phyloP scores from a whole-genome alignment of 2,888 invertebrate genomes.

The Hyppa rectilinea region DNA sequence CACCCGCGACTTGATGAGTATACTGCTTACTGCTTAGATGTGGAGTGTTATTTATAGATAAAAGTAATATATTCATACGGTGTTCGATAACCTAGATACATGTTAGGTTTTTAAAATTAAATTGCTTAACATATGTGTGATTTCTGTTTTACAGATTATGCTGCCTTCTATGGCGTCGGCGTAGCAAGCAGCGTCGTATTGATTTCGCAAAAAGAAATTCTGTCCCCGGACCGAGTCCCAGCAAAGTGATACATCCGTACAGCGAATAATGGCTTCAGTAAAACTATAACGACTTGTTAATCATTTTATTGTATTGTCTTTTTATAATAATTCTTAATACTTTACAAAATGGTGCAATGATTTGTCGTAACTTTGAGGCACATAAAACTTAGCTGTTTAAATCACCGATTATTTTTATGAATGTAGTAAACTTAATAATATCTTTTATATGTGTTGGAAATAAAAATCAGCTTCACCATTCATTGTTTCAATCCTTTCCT shows the following conservation, averaged over 20 bases:
- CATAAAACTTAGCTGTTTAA: constrained; percentile 9
- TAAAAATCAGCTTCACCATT: constrained; percentile 31
- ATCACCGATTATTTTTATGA: constrained; percentile 24
- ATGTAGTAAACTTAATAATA: neutral
- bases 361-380: constrained; percentile 31
- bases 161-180: constrained; percentile 74
- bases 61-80: too few relatives aligned
- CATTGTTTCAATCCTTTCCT: constrained; percentile 34
- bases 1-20: neutral
- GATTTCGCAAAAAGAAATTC: constrained; percentile 58
- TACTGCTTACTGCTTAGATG: neutral
- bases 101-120: neutral
- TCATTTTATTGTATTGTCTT: constrained; percentile 10
- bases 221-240: constrained; percentile 38
- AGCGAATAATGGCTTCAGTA: constrained; percentile 38
- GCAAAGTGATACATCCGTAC: constrained; percentile 53
- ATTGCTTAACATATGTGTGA: neutral
- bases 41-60: too few relatives aligned
- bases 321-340: neutral
- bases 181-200: constrained; percentile 59
- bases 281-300: constrained; percentile 19
- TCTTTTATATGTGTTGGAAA: constrained; percentile 9
- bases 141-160: constrained; percentile 70
- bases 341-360: constrained; percentile 2
- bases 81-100: neutral